Base-by-base conservation (phyloP, 2,113 vertebrate genomes). In the Orthonyx spaldingii region DNA sequence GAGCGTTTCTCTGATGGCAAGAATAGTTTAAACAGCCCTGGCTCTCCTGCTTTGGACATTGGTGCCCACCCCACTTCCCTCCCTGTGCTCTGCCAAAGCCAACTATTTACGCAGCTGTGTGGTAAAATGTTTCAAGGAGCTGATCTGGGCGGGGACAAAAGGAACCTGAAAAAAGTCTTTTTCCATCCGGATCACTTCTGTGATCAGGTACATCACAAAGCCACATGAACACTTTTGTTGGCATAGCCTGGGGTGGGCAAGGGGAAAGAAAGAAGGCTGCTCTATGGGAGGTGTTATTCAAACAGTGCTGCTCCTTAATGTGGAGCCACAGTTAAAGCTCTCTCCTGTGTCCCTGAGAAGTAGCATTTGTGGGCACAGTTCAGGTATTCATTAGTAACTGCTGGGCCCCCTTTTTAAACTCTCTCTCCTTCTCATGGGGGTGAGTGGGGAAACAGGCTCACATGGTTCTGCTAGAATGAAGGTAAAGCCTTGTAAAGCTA, bases 21-120 rank as follows among this genome's bases (percentile, higher is more conserved):
- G 47, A 42, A 66, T 19, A 63, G 64, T 65, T 92, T 86, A 84
- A 86, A 78, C 50, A 92, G 56, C 20, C 16, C 24, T 85, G 57
- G 33, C 56, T 86, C 39, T 33, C 55, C 44, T 79, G 30, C 30
- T 90, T 37, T 10, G 18, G 68, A 86, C 8, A 4, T 11, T 23
- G 46, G 17, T 85, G 42, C 59, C 65, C 12, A 9, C 61, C 26
- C 41, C 32, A 35, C 55, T 76, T 74, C 59, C 64, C 49, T 80
- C 57, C 35, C 42, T 47, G 14, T 33, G 18, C 63, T 86, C 56
- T 70, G 86, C 86, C 94, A 97, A 94, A 95, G 68, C 26, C 79
- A 90, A 86, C 79, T 90, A 59, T 95, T 97, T 92, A 74, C 2
- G 16, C 90, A 97, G 95, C 90, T 92, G 83, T 65, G 55, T 80